Evolutionary conservation across 2,113 vertebrate genomes (phyloP).

Genomic region (Lepisosteus oculatus): DNA sequence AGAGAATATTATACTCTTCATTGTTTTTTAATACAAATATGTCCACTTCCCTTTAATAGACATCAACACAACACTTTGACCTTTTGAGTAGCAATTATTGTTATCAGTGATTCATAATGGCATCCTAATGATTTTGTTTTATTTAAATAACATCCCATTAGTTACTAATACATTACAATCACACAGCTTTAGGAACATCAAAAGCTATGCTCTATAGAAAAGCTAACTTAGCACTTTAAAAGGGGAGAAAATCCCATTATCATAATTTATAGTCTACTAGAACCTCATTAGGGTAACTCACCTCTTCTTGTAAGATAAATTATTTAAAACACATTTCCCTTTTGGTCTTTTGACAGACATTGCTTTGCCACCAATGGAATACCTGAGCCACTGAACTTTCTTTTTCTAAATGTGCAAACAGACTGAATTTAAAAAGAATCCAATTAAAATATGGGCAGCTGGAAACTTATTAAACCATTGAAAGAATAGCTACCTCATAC

Average conservation of each 20-base stretch:
- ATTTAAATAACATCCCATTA: conserved; percentile 28
- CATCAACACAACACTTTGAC: conserved; percentile 38
- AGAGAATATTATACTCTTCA: conserved; percentile 22
- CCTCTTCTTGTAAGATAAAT: conserved; percentile 58
- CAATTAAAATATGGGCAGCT: conserved; percentile 73
- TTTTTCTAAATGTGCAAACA: conserved; percentile 50
- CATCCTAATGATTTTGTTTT: conserved; percentile 41
- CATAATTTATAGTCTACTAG: conserved; percentile 65
- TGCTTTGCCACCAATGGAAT: conserved; percentile 63
- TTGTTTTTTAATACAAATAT: conserved; percentile 15
- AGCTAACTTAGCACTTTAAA: conserved; percentile 36
- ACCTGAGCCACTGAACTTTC: conserved; percentile 39
- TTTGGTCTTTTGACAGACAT: conserved; percentile 58
- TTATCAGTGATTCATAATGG: conserved; percentile 38
- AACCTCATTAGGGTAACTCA: conserved; percentile 61
- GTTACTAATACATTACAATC: conserved; percentile 20
- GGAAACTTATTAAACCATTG: conserved; percentile 67
- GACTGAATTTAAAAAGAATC: conserved; percentile 69
- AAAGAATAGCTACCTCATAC: conserved; percentile 68
- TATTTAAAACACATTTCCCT: conserved; percentile 49
- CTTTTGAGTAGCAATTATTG: conserved; percentile 32
- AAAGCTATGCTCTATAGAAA: conserved; percentile 19
- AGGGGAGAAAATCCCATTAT: conserved; percentile 46
- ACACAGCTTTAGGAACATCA: conserved; percentile 21
- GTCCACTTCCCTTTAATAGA: conserved; percentile 33